Evolutionary conservation across 2,888 invertebrate species (phyloP), one percentile per base, ranked within the genome.

Genomic region (Synanthedon vespiformis): DNA sequence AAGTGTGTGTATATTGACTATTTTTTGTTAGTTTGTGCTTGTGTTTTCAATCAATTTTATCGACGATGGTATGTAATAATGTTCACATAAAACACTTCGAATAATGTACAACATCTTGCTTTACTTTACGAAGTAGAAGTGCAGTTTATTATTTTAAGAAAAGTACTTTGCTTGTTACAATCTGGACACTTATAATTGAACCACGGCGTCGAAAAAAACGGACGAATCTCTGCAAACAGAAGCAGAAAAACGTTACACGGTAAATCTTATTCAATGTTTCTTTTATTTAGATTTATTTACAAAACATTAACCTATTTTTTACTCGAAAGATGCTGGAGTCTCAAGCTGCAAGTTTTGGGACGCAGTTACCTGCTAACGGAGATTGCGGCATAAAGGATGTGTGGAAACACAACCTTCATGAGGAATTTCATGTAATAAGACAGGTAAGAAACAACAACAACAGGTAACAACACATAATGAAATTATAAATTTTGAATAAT

Each of bases 381-480:
- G 96, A 96, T 74, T 96, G 95, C 84, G 96, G 97, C 52, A 98
- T 98, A 63, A 92, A 96, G 72, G 98, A 99, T 90, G 99, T 99
- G 18, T 99, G 99, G 99, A 94, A 94, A 63, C 93, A 95, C 72
- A 99, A 99, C 85, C 89, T 99, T 62, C 97, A 98, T 80, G 96
- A 98, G 72, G 99, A 99, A 81, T 99, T 99, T 80, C 92, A 94
- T 63, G 93, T 94, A 55, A 97, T 99, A 65, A 91, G 99, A 74
- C 93, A 95, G 93, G 94, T 94, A 79, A 69, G 68, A 14, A 8
- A 48, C 27, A 34, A 34, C 8, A 34, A n/a, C n/a, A n/a, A n/a
- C n/a, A n/a, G n/a, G n/a, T n/a, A n/a, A n/a, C n/a, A n/a, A n/a
- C 8, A 34, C 27, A 27, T 27, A 27, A 34, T 34, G 27, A 34